phyloP scores from a whole-genome alignment of 2,888 invertebrate species.

The Pseudococcus viburni region DNA sequence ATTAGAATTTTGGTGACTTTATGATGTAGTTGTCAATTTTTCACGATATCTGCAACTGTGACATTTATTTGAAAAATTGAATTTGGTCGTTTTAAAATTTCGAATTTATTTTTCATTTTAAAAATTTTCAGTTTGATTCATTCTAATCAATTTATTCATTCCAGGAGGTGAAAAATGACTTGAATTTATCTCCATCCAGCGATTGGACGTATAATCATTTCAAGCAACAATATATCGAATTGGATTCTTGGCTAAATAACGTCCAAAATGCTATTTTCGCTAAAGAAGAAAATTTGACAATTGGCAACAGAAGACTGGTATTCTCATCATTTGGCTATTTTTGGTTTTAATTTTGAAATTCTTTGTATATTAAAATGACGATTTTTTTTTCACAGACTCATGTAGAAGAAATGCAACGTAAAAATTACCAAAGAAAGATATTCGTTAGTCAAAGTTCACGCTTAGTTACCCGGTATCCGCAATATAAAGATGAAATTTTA shows the following conservation, averaged over 20 bases:
- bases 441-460: constrained; percentile 86
- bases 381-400: constrained; percentile 75
- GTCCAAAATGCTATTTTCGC: constrained; percentile 84
- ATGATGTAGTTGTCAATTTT: background rate
- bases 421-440: constrained; percentile 80
- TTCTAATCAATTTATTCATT: constrained; percentile 1
- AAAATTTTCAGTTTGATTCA: background rate
- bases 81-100: too few species aligned
- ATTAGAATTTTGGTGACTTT: background rate
- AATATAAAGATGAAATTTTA: constrained; percentile 77
- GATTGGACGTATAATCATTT: constrained; percentile 85
- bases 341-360: background rate
- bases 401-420: constrained; percentile 82
- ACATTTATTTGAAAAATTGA: too few species aligned
- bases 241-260: constrained; percentile 85
- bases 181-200: constrained; percentile 74
- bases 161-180: constrained; percentile 84
- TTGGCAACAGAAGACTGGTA: constrained; percentile 80
- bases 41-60: too few species aligned
- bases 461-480: constrained; percentile 77
- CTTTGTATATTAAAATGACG: background rate
- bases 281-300: constrained; percentile 80
- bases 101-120: too few species aligned
- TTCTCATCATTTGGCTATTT: background rate
- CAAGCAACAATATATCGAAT: constrained; percentile 83